Evolutionary conservation across 2,888 invertebrate genomes (phyloP), one percentile per base, ranked within the genome.

Genomic region (Steinernema carpocapsae): DNA sequence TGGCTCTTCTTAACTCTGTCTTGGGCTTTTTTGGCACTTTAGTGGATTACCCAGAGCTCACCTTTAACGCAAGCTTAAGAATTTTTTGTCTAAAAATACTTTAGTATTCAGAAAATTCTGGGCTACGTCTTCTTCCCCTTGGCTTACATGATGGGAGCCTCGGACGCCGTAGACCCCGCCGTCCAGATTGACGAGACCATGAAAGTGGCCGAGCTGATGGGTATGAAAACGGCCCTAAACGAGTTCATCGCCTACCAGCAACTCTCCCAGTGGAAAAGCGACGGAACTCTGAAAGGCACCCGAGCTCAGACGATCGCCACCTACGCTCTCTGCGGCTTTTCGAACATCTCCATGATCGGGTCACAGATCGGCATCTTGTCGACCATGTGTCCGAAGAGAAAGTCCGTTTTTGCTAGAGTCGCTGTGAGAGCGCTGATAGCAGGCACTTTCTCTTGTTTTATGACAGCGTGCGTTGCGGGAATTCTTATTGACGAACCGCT

Each of bases 1-100:
- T 97, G 3, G 91, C 93, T 0, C 94, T 96, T 86, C n/a, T 78
- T n/a, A 94, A 97, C 88, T 92, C 92, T 0, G 85, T 94, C 0
- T 89, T 95, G 1, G 91, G 91, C 0, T 97, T 94, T 93, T 89
- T 93, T 73, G 94, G 94, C 0, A 89, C 88, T 0, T 88, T 95
- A 76, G 91, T 94, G 17, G 94, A 94, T 77, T 90, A 88, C 76
- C 90, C 88, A 2, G 85, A 88, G 26, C 82, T 91, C 1, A 88
- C 89, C 0, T 90, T 91, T 78, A 89, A 90, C 86, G 91, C 91
- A 80, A 84, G 75, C 70, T 22, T 17, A 29, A 70, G 14, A 37
- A 76, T 12, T n/a, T n/a, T n/a, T n/a, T 6, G 59, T 72, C 32
- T 42, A n/a, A n/a, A 74, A 72, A 72, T 42, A n/a, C 17, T 64